phyloP scores from a whole-genome alignment of 2,113 vertebrate genomes.

The Marmota flaviventris region DNA sequence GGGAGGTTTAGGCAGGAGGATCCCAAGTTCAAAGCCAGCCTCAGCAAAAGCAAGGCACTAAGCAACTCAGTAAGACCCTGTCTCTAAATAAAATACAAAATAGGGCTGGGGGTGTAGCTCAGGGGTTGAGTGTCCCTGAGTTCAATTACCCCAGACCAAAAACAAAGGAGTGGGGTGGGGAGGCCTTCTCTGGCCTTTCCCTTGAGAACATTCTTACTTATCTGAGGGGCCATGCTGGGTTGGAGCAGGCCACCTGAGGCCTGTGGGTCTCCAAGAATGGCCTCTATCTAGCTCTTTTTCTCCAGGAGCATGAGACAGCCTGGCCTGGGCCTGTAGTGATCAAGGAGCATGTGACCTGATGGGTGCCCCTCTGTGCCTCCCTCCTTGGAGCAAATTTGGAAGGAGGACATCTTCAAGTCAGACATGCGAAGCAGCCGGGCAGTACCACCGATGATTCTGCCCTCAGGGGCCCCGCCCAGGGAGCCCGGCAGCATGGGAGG shows the following conservation, averaged over 20 bases:
- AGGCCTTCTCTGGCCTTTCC: too few species aligned
- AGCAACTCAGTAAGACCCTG: too few species aligned
- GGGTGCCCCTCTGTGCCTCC: rapidly evolving
- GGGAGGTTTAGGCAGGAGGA: too few species aligned
- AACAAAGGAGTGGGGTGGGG: too few species aligned
- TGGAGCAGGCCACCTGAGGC: too few species aligned
- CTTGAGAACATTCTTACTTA: neutral
- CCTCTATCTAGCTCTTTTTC: neutral
- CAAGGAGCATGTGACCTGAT: too few species aligned
- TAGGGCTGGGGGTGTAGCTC: too few species aligned
- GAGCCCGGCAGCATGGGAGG: neutral
- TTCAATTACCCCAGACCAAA: too few species aligned
- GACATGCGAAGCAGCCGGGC: neutral
- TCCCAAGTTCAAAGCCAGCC: too few species aligned
- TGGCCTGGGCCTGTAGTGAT: neutral
- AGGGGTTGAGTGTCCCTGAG: too few species aligned
- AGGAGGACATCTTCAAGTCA: neutral
- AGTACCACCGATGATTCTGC: neutral
- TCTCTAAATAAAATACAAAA: too few species aligned
- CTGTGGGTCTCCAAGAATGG: neutral
- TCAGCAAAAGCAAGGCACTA: too few species aligned
- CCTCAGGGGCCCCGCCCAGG: neutral
- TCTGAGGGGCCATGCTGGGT: neutral
- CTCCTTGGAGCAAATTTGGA: neutral
- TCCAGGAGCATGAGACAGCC: neutral